Evolutionary conservation across 1,140 invertebrate species (phyloP), one percentile per base, ranked within the genome.

Genomic region (Drosophila virilis): DNA sequence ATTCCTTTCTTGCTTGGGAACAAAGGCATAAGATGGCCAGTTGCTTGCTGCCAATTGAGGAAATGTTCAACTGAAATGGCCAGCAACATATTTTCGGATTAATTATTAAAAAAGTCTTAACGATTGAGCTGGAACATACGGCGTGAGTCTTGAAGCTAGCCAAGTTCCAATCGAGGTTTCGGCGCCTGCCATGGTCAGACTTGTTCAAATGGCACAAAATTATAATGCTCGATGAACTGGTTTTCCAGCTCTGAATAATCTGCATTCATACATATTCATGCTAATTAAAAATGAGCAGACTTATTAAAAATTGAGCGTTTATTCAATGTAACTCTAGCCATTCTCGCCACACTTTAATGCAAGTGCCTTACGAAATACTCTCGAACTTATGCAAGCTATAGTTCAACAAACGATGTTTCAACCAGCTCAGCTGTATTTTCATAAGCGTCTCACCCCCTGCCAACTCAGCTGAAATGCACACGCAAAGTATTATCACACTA

Each of bases 1-100:
- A 65, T 80, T 83, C 42, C 65, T 76, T 78, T 78, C 50, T 82
- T 58, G 62, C 48, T 38, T 33, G 66, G 61, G 28, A 74, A 70
- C 62, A 71, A 79, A 66, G 77, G 17, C 48, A 32, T 57, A 32
- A 51, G 60, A 79, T 58, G 55, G 45, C 28, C 60, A 43, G 15
- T 43, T 58, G 8, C 13, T 64, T 22, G n/a, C 8, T 52, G 46
- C 40, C 8, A 38, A 74, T 75, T 80, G 58, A 85, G 81, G 77
- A 84, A 84, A 77, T 55, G 57, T 12, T 38, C 12, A 15, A 37
- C 13, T 57, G n/a, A 32, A 43, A 38, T 22, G 9, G n/a, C 35
- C 57, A 51, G 35, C 10, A 17, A 50, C 17, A 51, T 8, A 35
- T 17, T 35, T 54, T 40, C 2, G 12, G 28, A 28, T 46, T 9